A percentile compares a stretch with the other conserved stretches of the same genome.
Conservation (phyloP, 1,140 invertebrate species). For the Ceratina calcarata region DNA sequence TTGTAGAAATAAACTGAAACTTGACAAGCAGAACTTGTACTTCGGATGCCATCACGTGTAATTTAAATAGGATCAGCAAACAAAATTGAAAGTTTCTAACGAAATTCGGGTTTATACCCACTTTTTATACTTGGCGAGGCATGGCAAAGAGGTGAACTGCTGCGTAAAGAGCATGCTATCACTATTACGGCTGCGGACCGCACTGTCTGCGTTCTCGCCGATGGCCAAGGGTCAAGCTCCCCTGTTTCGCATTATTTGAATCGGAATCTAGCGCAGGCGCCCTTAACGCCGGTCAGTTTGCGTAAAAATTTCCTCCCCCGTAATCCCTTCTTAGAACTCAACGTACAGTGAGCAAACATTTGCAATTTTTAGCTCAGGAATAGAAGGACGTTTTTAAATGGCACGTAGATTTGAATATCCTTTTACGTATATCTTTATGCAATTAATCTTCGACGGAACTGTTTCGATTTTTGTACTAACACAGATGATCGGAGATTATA, state of each 20-base stretch:
- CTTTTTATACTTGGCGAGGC: constrained; percentile 77
- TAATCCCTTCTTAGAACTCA: background rate
- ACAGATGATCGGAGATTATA: no score
- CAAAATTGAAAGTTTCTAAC: background rate
- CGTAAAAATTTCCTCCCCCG: background rate
- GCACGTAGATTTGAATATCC: no score
- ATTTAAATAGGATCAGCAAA: no score
- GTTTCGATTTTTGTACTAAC: no score
- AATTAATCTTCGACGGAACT: no score
- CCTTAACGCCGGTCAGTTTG: background rate
- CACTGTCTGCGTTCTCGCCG: constrained; percentile 72
- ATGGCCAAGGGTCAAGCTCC: constrained; percentile 79
- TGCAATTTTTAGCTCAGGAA: no score
- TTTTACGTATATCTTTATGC: no score
- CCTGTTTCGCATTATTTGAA: constrained; percentile 62
- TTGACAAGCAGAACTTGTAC: no score
- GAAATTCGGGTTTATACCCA: constrained; percentile 53
- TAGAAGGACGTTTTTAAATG: no score
- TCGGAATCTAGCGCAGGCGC: constrained; percentile 56
- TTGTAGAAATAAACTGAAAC: no score
- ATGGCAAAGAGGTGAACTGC: constrained; percentile 75
- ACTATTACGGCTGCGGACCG: constrained; percentile 59
- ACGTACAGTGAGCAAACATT: no score
- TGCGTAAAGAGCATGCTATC: constrained; percentile 77
- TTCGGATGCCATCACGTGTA: no score